Evolutionary conservation across 2,888 invertebrate species (phyloP).

Genomic region (Therioaphis trifolii): DNA sequence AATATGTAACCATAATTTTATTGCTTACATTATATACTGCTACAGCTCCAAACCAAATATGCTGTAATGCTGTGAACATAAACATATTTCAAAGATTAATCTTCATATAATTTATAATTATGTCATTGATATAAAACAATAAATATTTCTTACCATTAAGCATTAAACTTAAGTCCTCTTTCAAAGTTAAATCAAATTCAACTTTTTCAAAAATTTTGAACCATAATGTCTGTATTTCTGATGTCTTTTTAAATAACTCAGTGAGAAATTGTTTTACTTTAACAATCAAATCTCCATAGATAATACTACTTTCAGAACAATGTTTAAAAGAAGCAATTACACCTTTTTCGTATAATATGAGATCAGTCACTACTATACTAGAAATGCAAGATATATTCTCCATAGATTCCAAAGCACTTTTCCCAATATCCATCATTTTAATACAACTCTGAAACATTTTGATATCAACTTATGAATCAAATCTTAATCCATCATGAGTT

Average conservation of each 20-base stretch:
- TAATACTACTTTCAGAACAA: slow-evolving; percentile 34
- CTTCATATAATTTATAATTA: not conserved
- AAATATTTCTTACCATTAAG: not conserved
- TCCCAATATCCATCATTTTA: slow-evolving; percentile 15
- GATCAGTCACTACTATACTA: not conserved
- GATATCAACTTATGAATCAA: no score
- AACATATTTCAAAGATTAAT: not conserved
- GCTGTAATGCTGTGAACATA: slow-evolving; percentile 16
- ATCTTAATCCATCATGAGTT: no score
- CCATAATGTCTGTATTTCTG: slow-evolving; percentile 27
- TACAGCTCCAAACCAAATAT: slow-evolving; percentile 35
- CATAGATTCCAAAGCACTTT: slow-evolving; percentile 19
- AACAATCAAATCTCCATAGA: slow-evolving; percentile 22
- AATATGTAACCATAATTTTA: slow-evolving; percentile 43
- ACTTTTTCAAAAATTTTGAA: slow-evolving; percentile 34
- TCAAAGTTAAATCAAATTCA: not conserved
- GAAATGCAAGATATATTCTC: not conserved
- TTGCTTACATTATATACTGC: slow-evolving; percentile 22
- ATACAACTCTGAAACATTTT: slow-evolving; percentile 15
- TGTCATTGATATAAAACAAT: no score
- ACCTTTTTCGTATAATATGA: slow-evolving; percentile 27
- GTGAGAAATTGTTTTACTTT: slow-evolving; percentile 20
- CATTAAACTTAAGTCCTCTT: not conserved
- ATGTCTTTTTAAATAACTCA: slow-evolving; percentile 31
- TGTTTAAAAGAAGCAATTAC: slow-evolving; percentile 33